Evolutionary conservation across 1,140 invertebrate genomes (phyloP), one percentile per base, ranked within the genome.

Genomic region (Tetranychus urticae): DNA sequence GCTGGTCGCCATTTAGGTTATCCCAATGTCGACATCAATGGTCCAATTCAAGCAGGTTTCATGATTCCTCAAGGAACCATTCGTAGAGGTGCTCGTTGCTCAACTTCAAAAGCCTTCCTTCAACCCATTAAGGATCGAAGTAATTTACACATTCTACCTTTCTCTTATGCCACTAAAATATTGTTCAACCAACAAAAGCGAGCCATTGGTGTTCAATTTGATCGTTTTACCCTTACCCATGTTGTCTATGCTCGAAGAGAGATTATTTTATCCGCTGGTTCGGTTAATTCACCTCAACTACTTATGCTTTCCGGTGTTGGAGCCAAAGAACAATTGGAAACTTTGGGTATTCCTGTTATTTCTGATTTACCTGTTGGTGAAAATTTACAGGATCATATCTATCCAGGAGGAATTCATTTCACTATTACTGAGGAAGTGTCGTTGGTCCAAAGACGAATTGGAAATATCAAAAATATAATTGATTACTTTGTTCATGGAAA

Each of bases 261-360:
- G 71, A 78, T 90, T 0, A 78, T 91, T 2, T 70, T 87, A 55
- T 85, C 83, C 1, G 82, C 85, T 0, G 88, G 88, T 0, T 80
- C 86, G 0, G 78, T 90, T 12, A 81, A 82, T 39, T 81, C 82
- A 1, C 86, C 87, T 1, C 84, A 88, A 62, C 65, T 92, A n/a
- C 75, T 93, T 12, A 85, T 91, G 85, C 67, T 91, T 0, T 89
- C 85, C n/a, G 89, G 89, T 0, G 78, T 92, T n/a, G 88, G 88
- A 0, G 86, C 86, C 0, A 76, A 73, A 1, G 80, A 85, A n/a
- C 70, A 75, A 34, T 36, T 60, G 2, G n/a, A 56, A 31, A n/a
- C 33, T 2, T 13, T 59, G 3, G 64, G 63, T 56, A 69, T 71
- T 56, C 66, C 65, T 2, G 65, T 69, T 13, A 59, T 70, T 10